phyloP scores from a whole-genome alignment of 2,797 vertebrate species.

The Sebastes wilsoni region DNA sequence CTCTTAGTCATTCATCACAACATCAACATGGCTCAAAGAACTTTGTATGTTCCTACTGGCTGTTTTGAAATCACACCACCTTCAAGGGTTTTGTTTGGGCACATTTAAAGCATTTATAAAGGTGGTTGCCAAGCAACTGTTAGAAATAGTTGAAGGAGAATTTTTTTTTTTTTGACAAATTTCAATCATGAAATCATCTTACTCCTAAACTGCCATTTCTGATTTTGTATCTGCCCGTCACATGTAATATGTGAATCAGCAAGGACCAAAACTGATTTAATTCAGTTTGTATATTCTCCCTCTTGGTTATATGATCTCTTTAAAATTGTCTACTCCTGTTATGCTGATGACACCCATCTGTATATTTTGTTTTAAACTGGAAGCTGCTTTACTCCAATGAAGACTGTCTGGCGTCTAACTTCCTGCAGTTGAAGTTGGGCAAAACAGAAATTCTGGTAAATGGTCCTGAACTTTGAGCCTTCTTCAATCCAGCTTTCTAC shows the following conservation, averaged over 20 bases:
- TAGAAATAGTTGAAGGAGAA: background rate
- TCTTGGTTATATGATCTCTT: background rate
- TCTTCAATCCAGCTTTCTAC: background rate
- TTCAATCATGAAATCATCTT: background rate
- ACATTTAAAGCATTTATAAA: conserved; percentile 20
- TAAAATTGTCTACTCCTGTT: background rate
- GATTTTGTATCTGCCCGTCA: background rate
- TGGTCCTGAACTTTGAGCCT: background rate
- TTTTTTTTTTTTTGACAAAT: background rate
- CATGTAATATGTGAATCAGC: background rate
- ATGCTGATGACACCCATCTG: conserved; percentile 1
- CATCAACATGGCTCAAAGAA: background rate
- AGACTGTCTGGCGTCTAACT: background rate
- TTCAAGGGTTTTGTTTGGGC: conserved; percentile 16
- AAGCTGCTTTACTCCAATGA: background rate
- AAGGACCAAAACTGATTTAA: background rate
- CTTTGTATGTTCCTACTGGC: background rate
- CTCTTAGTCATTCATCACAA: background rate
- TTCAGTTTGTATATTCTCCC: background rate
- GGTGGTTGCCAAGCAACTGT: conserved; percentile 27
- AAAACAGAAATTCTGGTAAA: background rate
- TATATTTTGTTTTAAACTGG: background rate
- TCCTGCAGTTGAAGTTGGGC: background rate
- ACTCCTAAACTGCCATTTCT: background rate
- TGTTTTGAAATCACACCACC: conserved; percentile 1